Conservation (phyloP, 2,888 invertebrate species). For the Beris chalybata region DNA sequence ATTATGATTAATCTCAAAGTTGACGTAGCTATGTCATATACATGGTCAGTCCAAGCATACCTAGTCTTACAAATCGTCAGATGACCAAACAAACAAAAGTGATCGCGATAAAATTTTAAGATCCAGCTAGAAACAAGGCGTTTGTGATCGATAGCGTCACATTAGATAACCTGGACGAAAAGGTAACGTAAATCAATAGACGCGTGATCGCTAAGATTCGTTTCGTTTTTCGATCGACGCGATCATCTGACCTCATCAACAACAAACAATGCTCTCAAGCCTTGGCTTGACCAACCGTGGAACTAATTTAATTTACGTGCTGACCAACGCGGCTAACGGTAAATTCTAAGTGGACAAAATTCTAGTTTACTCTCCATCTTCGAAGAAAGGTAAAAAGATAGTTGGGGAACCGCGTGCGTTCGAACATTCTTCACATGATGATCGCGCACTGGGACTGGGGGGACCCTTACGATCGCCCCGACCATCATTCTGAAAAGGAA, state of each 20-base stretch:
- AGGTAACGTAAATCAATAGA: background rate
- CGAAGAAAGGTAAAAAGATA: constrained; percentile 14
- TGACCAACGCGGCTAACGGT: constrained; percentile 23
- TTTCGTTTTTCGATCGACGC: constrained; percentile 13
- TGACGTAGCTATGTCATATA: background rate
- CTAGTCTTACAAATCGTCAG: background rate
- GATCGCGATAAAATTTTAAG: constrained; percentile 9
- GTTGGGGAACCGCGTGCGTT: constrained; percentile 4
- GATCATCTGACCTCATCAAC: constrained; percentile 30
- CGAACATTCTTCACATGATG: constrained; percentile 15
- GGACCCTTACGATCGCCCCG: too few relatives aligned
- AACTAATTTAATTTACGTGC: constrained; percentile 33
- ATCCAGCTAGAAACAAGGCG: constrained; percentile 2
- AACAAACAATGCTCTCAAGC: constrained; percentile 20
- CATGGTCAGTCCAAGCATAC: background rate
- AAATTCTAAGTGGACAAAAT: constrained; percentile 22
- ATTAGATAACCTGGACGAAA: too few relatives aligned
- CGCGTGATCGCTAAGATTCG: constrained; percentile 18
- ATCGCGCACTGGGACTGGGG: too few relatives aligned
- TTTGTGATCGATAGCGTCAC: background rate
- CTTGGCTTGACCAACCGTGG: constrained; percentile 15
- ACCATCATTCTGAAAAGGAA: too few relatives aligned
- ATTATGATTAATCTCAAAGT: constrained; percentile 19
- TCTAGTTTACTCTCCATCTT: constrained; percentile 18
- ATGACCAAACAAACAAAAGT: constrained; percentile 22